phyloP scores from a whole-genome alignment of 2,888 invertebrate genomes.

The Hirtodrosophila confusa region DNA sequence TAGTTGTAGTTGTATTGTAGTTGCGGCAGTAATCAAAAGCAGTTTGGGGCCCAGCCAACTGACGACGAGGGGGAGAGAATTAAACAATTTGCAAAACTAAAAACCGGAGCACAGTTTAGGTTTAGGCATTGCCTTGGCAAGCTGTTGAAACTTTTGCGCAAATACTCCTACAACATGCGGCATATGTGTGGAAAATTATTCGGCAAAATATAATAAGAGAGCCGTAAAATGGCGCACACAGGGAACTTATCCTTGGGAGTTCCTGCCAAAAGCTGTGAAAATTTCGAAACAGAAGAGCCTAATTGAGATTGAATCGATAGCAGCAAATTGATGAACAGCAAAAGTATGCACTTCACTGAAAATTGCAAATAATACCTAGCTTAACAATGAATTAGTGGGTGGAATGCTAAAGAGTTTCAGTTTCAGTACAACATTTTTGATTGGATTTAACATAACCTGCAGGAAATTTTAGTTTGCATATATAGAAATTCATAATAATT shows the following conservation, averaged over 20 bases:
- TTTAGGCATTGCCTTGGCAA: slow-evolving; percentile 47
- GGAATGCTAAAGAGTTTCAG: too few relatives aligned
- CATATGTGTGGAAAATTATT: slow-evolving; percentile 55
- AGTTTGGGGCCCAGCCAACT: slow-evolving; percentile 57
- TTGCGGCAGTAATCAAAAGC: slow-evolving; percentile 74
- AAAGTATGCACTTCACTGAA: not conserved
- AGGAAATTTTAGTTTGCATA: too few relatives aligned
- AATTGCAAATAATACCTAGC: too few relatives aligned
- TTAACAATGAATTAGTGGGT: too few relatives aligned
- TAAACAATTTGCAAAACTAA: slow-evolving; percentile 60
- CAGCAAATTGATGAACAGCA: too few relatives aligned
- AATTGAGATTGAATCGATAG: slow-evolving; percentile 25
- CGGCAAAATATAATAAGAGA: slow-evolving; percentile 27
- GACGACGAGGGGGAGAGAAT: slow-evolving; percentile 7
- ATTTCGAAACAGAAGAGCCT: slow-evolving; percentile 9
- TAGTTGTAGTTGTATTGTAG: slow-evolving; percentile 51
- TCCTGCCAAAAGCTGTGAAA: slow-evolving; percentile 5
- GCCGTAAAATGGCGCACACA: not conserved
- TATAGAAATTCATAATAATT: too few relatives aligned
- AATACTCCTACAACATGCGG: slow-evolving; percentile 53
- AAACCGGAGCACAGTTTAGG: slow-evolving; percentile 46
- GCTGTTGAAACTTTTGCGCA: slow-evolving; percentile 64
- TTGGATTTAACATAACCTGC: too few relatives aligned
- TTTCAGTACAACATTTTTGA: too few relatives aligned
- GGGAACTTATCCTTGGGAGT: not conserved